Evolutionary conservation across 2,113 vertebrate species (phyloP), one percentile per base, ranked within the genome.

Genomic region (Gymnobelideus leadbeateri): DNA sequence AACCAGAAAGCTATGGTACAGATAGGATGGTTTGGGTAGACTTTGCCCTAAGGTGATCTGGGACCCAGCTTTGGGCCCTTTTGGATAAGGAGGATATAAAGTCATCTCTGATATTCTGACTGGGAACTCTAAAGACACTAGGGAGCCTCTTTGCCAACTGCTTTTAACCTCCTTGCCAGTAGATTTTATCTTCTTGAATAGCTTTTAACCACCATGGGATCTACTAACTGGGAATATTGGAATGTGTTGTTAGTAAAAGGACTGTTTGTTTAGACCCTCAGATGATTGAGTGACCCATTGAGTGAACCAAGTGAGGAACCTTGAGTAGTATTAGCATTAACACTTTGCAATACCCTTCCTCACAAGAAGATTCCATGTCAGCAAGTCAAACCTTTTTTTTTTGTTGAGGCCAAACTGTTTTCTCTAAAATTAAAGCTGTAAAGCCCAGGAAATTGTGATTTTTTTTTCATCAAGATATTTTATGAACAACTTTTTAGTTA

Each of bases 381-480:
- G 37, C 61, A 84, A 84, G n/a, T 84, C 68, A 77, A 1, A 19
- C 19, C n/a, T 77, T 54, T 54, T 54, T 24, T 1, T 68, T 68
- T n/a, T 28, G 93, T 12, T 50, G 61, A 46, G 9, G 37, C 53
- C 55, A 26, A 31, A 24, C 1, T 54, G 43, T 93, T 92, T 96
- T 54, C 55, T 92, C 93, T 51, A 51, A 93, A 51, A 94, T 91
- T 96, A 16, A 28, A 3, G 46, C n/a, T 52, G 43, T 91, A 43
- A 96, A 53, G 28, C 54, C 52, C 89, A 90, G 19, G 93, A n/a
- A 61, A 95, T 95, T 95, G 53, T 95, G 8, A 19, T 54, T 94
- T 19, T 52, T 52, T 52, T 93, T 77, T n/a, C 89, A 84, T 84
- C 54, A 93, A 84, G 51, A 51, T 47, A 11, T 46, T 96, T 91